phyloP scores from a whole-genome alignment of 2,888 invertebrate genomes.

The Rhamphomyia laevipes region DNA sequence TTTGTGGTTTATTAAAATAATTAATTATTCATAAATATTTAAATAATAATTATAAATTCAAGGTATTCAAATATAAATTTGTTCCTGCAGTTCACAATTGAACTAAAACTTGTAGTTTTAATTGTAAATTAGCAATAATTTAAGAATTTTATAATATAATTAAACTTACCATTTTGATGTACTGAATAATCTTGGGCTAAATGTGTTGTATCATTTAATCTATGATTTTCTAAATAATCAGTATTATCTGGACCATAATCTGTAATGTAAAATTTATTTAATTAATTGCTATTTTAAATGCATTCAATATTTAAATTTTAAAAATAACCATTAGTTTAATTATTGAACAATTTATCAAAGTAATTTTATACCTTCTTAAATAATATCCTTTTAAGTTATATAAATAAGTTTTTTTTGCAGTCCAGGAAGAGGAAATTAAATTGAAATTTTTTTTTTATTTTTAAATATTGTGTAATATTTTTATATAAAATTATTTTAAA shows the following conservation, averaged over 20 bases:
- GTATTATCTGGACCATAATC: constrained; percentile 10
- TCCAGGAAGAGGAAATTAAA: too few species aligned
- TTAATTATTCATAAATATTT: neutral
- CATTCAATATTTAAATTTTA: too few species aligned
- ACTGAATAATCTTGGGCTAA: constrained; percentile 14
- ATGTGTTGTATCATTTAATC: constrained; percentile 9
- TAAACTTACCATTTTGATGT: constrained; percentile 15
- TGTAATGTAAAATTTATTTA: neutral
- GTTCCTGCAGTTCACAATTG: neutral
- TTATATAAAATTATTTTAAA: too few species aligned
- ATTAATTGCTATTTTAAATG: too few species aligned
- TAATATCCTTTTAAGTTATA: too few species aligned
- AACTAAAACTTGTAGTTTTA: neutral
- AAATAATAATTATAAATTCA: neutral
- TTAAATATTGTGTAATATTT: too few species aligned
- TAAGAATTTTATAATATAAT: neutral
- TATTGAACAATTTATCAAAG: too few species aligned
- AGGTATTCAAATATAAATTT: neutral
- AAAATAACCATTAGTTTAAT: too few species aligned
- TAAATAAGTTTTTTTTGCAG: too few species aligned
- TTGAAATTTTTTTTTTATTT: too few species aligned
- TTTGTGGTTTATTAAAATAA: too few species aligned
- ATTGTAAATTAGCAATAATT: neutral
- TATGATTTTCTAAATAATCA: constrained; percentile 15
- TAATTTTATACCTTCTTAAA: too few species aligned